Evolutionary conservation across 2,888 invertebrate species (phyloP), one percentile per base, ranked within the genome.

Genomic region (Opisthograptis luteolata): DNA sequence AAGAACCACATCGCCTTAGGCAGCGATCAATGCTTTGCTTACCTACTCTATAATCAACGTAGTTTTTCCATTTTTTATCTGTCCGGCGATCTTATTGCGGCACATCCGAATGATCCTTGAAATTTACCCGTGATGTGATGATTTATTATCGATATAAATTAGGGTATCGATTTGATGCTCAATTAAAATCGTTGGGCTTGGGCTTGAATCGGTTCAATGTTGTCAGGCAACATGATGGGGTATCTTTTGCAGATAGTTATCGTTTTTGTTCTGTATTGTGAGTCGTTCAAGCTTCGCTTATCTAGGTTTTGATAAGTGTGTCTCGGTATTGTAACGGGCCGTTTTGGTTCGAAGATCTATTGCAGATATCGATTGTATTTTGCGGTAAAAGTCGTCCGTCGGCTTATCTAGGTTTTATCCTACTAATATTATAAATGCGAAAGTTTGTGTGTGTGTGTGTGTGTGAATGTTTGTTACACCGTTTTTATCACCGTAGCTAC

Each of bases 21-120:
- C 70, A 58, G 63, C 74, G 69, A 73, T 67, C 68, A 66, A 69
- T 73, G 71, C 66, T 66, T 64, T 62, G n/a, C n/a, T n/a, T n/a
- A 61, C 36, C 36, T 14, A 42, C 43, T 47, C 59, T 62, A 62
- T 62, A 62, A 62, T 62, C 62, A 60, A 48, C 55, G 50, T 58
- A 64, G 71, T 60, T 70, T 68, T 73, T 70, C 64, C 64, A 64
- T 70, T 71, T 73, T 76, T 76, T 70, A 78, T 73, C 72, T 66
- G 58, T 45, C 58, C 66, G n/a, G n/a, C n/a, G 68, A 79, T 78
- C 78, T 73, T 66, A 79, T 79, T 76, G 73, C 73, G 65, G 70
- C 70, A 66, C 69, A 66, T 70, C 61, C 61, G 63, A 60, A 56
- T 64, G 68, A 73, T 74, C 75, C 70, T 70, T 63, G 68, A 65